A percentile compares a stretch with the other conserved stretches of the same genome.
These are phyloP conservation scores for Rhaphigaster nebulosa DNA, from an alignment of 2,888 invertebrate genomes.

Conservation along the genomic window DNA sequence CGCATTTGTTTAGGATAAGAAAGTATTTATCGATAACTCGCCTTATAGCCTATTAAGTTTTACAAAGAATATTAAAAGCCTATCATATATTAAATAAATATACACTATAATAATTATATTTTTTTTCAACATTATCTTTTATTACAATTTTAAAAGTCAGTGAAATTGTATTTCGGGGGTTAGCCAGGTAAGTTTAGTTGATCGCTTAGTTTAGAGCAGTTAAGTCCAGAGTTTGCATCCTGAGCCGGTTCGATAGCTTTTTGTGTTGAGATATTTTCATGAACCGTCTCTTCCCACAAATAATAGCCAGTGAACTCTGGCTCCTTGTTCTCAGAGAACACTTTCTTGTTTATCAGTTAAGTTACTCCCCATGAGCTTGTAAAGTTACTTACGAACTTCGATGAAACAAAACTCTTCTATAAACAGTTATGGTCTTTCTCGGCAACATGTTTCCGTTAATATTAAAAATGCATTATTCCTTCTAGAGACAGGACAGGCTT, in stretches of 20 bases:
- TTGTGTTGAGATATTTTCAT: background rate
- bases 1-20: too few species aligned
- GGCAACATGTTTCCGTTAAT: background rate
- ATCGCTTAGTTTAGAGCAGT: background rate
- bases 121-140: too few species aligned
- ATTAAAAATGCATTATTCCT: background rate
- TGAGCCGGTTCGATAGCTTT: background rate
- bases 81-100: too few species aligned
- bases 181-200: background rate
- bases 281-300: background rate
- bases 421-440: background rate
- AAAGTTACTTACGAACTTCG: background rate
- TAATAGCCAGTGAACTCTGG: background rate
- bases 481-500: background rate
- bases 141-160: background rate
- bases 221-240: background rate
- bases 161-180: background rate
- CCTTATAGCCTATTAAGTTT: too few species aligned
- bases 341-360: slow-evolving; percentile 16
- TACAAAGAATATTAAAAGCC: too few species aligned
- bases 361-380: slow-evolving; percentile 1
- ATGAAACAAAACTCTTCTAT: slow-evolving; percentile 14
- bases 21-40: too few species aligned
- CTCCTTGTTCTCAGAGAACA: background rate
- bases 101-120: too few species aligned